A percentile compares a stretch with the other conserved stretches of the same genome.
Evolutionary conservation across 2,888 invertebrate species (phyloP).

Genomic region (Platycheirus albimanus): DNA sequence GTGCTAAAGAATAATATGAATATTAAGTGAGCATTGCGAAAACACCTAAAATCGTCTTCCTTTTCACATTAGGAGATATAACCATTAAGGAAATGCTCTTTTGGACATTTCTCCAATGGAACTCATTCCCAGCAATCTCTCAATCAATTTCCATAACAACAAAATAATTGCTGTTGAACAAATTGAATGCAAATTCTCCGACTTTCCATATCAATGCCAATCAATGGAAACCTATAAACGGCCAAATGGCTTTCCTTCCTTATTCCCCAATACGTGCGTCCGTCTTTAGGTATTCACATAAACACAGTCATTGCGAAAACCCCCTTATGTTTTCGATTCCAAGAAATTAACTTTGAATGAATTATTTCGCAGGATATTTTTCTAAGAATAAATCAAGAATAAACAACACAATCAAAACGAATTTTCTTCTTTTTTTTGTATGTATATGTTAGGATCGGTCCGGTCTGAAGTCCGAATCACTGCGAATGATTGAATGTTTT

Average conservation of each 20-base stretch:
- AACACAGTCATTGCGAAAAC: conserved; percentile 12
- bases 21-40: conserved; percentile 14
- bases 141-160: conserved; percentile 60
- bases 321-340: conserved; percentile 55
- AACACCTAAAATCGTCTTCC: conserved; percentile 4
- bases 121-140: not conserved
- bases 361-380: conserved; percentile 70
- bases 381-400: conserved; percentile 63
- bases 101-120: too few species aligned
- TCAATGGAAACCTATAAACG: conserved; percentile 44
- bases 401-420: conserved; percentile 67
- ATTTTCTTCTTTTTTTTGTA: too few species aligned
- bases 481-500: conserved; percentile 73
- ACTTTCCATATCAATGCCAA: conserved; percentile 24
- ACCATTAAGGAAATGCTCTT: conserved; percentile 12
- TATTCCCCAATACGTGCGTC: conserved; percentile 17
- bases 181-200: conserved; percentile 58
- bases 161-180: conserved; percentile 55
- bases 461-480: conserved; percentile 45
- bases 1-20: not conserved
- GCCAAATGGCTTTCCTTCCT: conserved; percentile 18
- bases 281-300: conserved; percentile 13
- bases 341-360: conserved; percentile 73
- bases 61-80: not conserved
- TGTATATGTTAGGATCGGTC: not conserved